These are phyloP conservation scores for Spatulosminthurus flaviceps DNA, from an alignment of 2,888 invertebrate genomes.

Conservation along the genomic window DNA sequence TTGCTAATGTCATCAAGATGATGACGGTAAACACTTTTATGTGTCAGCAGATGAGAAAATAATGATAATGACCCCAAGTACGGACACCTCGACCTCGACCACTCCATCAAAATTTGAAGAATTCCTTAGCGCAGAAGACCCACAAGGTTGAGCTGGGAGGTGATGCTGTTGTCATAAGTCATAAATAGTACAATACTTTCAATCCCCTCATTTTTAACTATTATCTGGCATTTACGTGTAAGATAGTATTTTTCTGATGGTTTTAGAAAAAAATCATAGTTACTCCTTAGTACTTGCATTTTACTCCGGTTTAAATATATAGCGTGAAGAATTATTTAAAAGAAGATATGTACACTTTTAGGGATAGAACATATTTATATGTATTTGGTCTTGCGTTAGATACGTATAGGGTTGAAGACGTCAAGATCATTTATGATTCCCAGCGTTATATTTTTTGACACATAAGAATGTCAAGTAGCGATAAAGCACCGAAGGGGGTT, in stretches of 20 bases:
- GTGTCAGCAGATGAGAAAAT: constrained; percentile 10
- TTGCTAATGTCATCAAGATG: constrained; percentile 12
- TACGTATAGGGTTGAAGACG: neutral
- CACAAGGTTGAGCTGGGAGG: constrained; percentile 10
- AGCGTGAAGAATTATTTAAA: neutral
- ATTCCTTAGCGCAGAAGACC: constrained; percentile 18
- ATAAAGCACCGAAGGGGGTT: constrained; percentile 61
- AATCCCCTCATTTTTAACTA: neutral
- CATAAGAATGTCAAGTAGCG: constrained; percentile 57
- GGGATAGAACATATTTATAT: too few species aligned
- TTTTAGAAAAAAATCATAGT: neutral
- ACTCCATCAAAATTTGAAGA: neutral
- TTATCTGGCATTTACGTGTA: neutral
- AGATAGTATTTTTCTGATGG: neutral
- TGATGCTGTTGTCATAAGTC: neutral
- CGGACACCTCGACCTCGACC: constrained; percentile 31
- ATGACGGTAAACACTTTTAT: neutral
- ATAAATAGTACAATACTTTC: neutral
- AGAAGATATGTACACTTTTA: too few species aligned
- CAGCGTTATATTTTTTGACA: constrained; percentile 56
- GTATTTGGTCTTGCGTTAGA: too few species aligned
- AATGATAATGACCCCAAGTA: constrained; percentile 6
- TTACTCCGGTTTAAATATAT: too few species aligned
- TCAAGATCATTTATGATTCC: constrained; percentile 44
- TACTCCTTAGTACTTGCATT: too few species aligned